Evolutionary conservation across 35 echinoderm and acorn worm species (phyloP), one percentile per base, ranked within the genome.

Genomic region (Patiria miniata): DNA sequence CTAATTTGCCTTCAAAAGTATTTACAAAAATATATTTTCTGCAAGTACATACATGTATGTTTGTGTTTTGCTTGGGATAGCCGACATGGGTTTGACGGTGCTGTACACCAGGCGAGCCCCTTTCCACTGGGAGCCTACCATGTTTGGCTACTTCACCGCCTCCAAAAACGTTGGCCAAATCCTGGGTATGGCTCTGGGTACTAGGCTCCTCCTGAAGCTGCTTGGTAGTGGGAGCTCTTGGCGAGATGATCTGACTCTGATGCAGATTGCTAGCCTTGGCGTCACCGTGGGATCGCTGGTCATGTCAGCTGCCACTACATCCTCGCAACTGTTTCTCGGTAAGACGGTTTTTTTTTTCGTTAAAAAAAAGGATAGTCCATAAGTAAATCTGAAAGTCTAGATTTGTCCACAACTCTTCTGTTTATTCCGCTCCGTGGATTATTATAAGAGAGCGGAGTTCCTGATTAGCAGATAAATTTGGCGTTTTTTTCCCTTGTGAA

Each of bases 51-150:
- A 12, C 42, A 47, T 47, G 42, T 47, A 47, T 47, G 4, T 47
- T 47, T 12, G 42, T 47, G 8, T 82, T 22, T 12, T 19, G 16
- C n/a, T n/a, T n/a, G 4, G 42, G 42, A 12, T 53, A 93, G 91
- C 79, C 68, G 91, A 93, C 34, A 86, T 86, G 30, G 88, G 88
- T 78, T 65, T 93, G 34, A 52, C 88, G 29, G 83, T 93, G 86
- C 10, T 93, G 33, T 93, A 88, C 51, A 93, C 91, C 19, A 76
- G 88, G 68, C 47, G 86, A 32, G 69, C 79, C 2, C 91, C 91
- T 7, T 93, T 93, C 86, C 59, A 82, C 1, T 93, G 85, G 86
- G 39, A 86, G 36, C 91, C 86, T 7, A 78, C 79, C 38, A 88
- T 77, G 7, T 88, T 77, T 36, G 83, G 86, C 2, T 61, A 88